These are phyloP conservation scores for Cryptocheilus praepositus DNA, from an alignment of 2,888 invertebrate genomes.

Conservation along the genomic window DNA sequence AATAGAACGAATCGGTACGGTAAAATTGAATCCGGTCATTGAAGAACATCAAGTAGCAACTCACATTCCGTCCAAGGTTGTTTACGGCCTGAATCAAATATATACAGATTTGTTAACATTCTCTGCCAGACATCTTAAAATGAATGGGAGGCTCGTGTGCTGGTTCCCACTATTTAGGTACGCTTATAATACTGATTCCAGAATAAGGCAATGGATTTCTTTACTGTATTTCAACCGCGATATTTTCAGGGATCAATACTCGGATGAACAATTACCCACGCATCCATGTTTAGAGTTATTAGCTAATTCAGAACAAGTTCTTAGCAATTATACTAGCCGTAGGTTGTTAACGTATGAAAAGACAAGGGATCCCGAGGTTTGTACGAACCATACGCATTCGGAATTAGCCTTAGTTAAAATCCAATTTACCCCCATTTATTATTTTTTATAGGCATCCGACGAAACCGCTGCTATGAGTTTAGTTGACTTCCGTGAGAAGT, in stretches of 20 bases:
- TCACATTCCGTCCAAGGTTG: constrained; percentile 90
- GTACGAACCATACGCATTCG: background rate
- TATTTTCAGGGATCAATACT: constrained; percentile 82
- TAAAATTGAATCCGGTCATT: constrained; percentile 79
- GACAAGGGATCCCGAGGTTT: constrained; percentile 76
- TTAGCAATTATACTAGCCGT: constrained; percentile 88
- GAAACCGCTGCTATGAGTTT: constrained; percentile 65
- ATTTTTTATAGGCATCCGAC: constrained; percentile 51
- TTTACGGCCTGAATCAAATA: constrained; percentile 88
- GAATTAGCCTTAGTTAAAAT: background rate
- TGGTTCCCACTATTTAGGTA: constrained; percentile 96
- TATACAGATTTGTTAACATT: constrained; percentile 91
- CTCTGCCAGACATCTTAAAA: constrained; percentile 84
- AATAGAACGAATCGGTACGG: constrained; percentile 86
- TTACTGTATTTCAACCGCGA: background rate
- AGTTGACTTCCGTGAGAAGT: constrained; percentile 80
- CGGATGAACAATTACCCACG: constrained; percentile 83
- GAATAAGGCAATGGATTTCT: background rate
- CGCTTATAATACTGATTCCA: background rate
- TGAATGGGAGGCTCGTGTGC: constrained; percentile 91
- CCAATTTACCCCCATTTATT: background rate
- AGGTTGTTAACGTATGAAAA: constrained; percentile 92
- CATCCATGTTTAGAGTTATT: constrained; percentile 87
- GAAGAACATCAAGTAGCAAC: constrained; percentile 81
- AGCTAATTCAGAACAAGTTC: constrained; percentile 91